Percentiles rank a stretch among this genome's conserved stretches.
Evolutionary conservation across 2,888 invertebrate species (phyloP).

Genomic region (Tortricodes alternella): DNA sequence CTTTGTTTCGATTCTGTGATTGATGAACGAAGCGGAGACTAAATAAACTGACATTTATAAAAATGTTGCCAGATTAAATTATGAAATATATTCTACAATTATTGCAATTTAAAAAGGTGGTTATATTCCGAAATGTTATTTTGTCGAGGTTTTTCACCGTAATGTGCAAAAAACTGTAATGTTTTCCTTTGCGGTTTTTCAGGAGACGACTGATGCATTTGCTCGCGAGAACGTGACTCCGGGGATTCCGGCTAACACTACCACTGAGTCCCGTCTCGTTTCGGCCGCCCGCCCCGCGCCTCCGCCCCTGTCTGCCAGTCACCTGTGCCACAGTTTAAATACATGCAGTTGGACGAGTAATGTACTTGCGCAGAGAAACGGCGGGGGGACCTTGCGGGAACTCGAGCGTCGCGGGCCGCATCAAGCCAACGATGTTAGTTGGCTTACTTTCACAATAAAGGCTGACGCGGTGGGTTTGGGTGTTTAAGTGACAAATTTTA

Average conservation of each 20-base stretch:
- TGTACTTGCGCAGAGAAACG: background rate
- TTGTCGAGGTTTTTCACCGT: no score
- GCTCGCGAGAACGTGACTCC: conserved; percentile 31
- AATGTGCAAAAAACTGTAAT: background rate
- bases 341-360: background rate
- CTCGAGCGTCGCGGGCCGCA: no score
- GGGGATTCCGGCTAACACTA: conserved; percentile 14
- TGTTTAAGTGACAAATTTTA: no score
- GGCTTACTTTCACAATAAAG: no score
- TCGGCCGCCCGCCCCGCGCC: conserved; percentile 14
- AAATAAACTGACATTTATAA: background rate
- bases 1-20: background rate
- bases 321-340: conserved; percentile 8
- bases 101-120: no score
- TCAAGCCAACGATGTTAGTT: no score
- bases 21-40: background rate
- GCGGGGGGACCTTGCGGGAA: no score
- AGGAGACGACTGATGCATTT: conserved; percentile 21
- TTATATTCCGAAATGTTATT: no score
- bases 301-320: conserved; percentile 1
- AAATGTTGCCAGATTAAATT: conserved; percentile 5
- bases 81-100: background rate
- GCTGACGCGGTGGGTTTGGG: no score
- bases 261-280: conserved; percentile 1
- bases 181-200: background rate